A percentile compares a stretch with the other conserved stretches of the same genome.
Evolutionary conservation across 2,797 vertebrate species (phyloP).

Genomic region (Brachymystax lenok): DNA sequence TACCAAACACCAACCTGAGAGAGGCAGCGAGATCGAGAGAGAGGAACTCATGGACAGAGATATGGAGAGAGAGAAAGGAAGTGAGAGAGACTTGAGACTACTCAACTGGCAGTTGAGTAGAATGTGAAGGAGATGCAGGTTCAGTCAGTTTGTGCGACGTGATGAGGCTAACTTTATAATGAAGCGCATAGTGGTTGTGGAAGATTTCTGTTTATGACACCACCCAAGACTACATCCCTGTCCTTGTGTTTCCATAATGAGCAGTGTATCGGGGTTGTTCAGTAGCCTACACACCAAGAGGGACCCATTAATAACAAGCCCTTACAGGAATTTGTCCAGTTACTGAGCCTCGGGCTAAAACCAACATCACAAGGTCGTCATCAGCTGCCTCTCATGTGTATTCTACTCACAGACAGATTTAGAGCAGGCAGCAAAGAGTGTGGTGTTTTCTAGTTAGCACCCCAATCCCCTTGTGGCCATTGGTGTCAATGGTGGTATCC

Average conservation of each 20-base stretch:
- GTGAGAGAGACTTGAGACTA: not conserved
- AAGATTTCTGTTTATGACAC: conserved; percentile 13
- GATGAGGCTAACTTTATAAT: conserved; percentile 21
- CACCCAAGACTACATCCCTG: conserved; percentile 32
- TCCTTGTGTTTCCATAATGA: conserved; percentile 49
- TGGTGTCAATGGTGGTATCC: conserved; percentile 30
- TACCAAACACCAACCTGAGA: conserved; percentile 46
- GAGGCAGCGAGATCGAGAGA: conserved; percentile 46
- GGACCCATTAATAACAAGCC: conserved; percentile 74
- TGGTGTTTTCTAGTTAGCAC: conserved; percentile 57
- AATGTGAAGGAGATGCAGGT: not conserved
- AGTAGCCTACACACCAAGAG: conserved; percentile 63
- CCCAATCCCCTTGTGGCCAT: conserved; percentile 26
- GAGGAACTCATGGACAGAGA: conserved; percentile 9
- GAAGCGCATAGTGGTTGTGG: conserved; percentile 13
- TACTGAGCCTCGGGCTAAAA: conserved; percentile 62
- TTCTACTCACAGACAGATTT: conserved; percentile 54
- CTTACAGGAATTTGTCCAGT: conserved; percentile 67
- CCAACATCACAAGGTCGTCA: conserved; percentile 56
- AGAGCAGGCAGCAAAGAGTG: conserved; percentile 46
- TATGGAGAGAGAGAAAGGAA: not conserved
- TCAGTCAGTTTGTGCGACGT: conserved; percentile 3
- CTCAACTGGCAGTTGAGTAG: not conserved
- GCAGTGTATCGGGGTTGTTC: conserved; percentile 32
- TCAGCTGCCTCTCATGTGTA: conserved; percentile 66